A percentile compares a stretch with the other conserved stretches of the same genome.
phyloP scores from a whole-genome alignment of 2,113 vertebrate genomes.

The Probosciger aterrimus region DNA sequence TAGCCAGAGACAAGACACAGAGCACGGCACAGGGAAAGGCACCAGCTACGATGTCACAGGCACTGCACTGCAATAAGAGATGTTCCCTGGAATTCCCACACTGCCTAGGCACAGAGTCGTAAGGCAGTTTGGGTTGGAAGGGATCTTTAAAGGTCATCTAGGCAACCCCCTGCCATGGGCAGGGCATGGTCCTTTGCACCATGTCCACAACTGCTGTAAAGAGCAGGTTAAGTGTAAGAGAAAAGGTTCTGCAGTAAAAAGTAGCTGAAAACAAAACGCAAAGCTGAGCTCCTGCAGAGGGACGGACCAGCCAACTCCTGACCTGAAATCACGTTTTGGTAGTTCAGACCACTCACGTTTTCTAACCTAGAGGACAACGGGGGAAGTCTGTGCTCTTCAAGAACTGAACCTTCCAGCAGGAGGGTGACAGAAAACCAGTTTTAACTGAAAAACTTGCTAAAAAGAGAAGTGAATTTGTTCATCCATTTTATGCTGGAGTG shows the following conservation, averaged over 20 bases:
- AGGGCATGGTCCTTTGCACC: background rate
- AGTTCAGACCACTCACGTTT: background rate
- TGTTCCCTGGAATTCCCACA: background rate
- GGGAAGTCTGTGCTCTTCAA: no score
- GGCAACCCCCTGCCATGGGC: background rate
- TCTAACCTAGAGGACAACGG: background rate
- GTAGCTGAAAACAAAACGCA: background rate
- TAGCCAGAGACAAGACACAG: no score
- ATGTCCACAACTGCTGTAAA: background rate
- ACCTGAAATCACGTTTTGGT: background rate
- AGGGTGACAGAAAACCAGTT: background rate
- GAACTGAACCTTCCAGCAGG: background rate
- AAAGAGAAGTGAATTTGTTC: background rate
- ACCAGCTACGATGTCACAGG: background rate
- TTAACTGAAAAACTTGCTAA: background rate
- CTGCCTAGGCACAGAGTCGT: background rate
- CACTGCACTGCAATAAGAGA: background rate
- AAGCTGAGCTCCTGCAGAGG: background rate
- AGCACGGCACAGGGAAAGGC: rapidly evolving
- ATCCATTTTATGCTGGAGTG: background rate
- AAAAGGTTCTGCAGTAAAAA: background rate
- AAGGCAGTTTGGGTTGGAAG: background rate
- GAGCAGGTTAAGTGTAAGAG: background rate
- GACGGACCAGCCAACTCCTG: background rate
- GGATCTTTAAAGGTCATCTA: background rate